Evolutionary conservation across 1,140 invertebrate genomes (phyloP), one percentile per base, ranked within the genome.

Genomic region (Scaptomyza graminum): DNA sequence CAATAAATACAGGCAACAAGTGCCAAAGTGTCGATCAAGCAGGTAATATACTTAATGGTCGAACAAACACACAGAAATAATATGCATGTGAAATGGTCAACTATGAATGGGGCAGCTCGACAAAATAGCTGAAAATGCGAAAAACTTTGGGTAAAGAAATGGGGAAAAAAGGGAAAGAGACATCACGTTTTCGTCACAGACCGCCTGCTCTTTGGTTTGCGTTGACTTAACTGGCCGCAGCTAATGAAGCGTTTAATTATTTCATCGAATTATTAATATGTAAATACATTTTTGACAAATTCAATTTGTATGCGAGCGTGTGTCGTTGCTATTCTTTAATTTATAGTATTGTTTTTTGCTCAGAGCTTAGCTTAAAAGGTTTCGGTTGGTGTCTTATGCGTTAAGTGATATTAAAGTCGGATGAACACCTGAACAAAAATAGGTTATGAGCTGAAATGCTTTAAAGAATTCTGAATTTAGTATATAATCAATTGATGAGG

Each of bases 11-110:
- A 71, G 72, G 72, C 78, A 71, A 69, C 65, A 68, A 83, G 75
- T 82, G 79, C 80, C 79, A 83, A 83, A 85, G 51, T 87, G 82
- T 71, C 82, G 82, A 85, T 87, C 82, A 71, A 70, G 62, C 66
- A 78, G 65, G 55, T 84, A 76, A 51, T 59, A 57, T 52, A 52
- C 18, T 16, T 25, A 50, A 52, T 18, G 25, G 31, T 11, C n/a
- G 4, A 31, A 46, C 11, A 25, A 28, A 34, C 31, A 34, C 31
- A 34, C 8, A 34, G 8, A 34, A 7, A 1, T 50, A 50, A 11
- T 34, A 34, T 34, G 31, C 9, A 34, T 34, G 31, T 34, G 28
- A 34, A 34, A 34, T 34, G 8, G 31, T 2, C 8, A 11, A 12
- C 22, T 39, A 34, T 51, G 37, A 59, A 59, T 57, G 43, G 15